Conservation (phyloP, 2,113 vertebrate species). For the Miniopterus natalensis region DNA sequence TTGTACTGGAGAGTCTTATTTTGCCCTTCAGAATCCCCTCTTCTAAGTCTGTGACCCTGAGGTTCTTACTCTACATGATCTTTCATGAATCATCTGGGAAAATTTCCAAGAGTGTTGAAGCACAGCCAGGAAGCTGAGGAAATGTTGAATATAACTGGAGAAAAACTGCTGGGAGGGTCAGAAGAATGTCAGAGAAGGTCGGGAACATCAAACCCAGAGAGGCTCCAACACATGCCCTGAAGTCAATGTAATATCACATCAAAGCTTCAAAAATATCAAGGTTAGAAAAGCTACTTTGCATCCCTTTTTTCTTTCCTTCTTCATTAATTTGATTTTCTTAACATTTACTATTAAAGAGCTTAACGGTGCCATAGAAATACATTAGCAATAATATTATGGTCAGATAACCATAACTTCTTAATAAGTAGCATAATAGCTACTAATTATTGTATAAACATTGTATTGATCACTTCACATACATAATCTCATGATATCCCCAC, state of each 20-base stretch:
- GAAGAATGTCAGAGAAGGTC: conserved; percentile 75
- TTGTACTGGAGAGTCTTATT: background rate
- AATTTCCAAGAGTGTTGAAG: conserved; percentile 77
- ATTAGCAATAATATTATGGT: background rate
- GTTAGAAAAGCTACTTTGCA: conserved; percentile 17
- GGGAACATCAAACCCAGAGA: conserved; percentile 59
- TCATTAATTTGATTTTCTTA: background rate
- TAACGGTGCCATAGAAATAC: background rate
- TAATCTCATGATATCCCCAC: background rate
- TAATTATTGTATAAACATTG: background rate
- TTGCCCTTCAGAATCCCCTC: conserved; percentile 74
- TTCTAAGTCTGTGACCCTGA: conserved; percentile 73
- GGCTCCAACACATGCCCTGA: background rate
- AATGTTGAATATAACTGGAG: conserved; percentile 55
- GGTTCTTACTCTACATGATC: conserved; percentile 61
- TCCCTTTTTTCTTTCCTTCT: background rate
- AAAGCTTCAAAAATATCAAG: conserved; percentile 55
- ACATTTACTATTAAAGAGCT: background rate
- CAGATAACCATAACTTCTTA: background rate
- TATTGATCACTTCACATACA: background rate
- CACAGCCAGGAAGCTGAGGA: conserved; percentile 73
- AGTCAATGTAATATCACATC: conserved; percentile 46
- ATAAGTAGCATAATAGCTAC: background rate
- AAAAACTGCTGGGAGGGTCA: conserved; percentile 69
- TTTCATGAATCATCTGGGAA: conserved; percentile 77